phyloP scores from a whole-genome alignment of 2,888 invertebrate species.

The Meiosimyza decipiens region DNA sequence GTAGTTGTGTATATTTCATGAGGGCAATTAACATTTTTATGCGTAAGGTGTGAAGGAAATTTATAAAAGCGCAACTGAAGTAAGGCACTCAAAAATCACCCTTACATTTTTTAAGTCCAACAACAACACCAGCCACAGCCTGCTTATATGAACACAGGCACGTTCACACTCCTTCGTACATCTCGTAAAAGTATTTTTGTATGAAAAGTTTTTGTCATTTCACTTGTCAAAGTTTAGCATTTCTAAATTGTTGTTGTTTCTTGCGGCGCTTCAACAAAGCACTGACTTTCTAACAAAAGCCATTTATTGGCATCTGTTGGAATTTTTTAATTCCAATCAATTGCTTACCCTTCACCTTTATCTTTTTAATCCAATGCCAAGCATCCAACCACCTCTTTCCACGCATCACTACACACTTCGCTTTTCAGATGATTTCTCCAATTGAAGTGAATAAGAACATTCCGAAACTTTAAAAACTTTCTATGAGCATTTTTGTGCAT shows the following conservation, averaged over 20 bases:
- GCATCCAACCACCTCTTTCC: too few species aligned
- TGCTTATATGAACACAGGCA: background rate
- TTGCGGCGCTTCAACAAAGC: background rate
- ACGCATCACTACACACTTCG: too few species aligned
- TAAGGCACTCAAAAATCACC: too few species aligned
- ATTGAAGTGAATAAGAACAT: too few species aligned
- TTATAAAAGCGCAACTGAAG: background rate
- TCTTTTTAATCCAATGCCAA: too few species aligned
- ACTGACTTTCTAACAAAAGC: background rate
- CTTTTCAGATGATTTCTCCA: too few species aligned
- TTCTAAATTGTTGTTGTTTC: background rate
- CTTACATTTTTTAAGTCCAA: background rate
- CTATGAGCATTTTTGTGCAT: background rate
- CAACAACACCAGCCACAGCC: background rate
- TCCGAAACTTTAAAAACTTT: too few species aligned
- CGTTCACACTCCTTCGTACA: background rate
- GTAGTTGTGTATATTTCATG: conserved; percentile 8
- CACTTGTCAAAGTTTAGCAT: too few species aligned
- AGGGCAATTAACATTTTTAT: conserved; percentile 19
- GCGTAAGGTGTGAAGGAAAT: background rate
- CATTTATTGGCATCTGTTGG: conserved; percentile 2
- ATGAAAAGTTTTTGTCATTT: background rate
- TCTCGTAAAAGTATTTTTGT: background rate
- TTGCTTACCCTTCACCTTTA: conserved; percentile 3
- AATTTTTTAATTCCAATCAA: conserved; percentile 25